A percentile compares a stretch with the other conserved stretches of the same genome.
phyloP scores from a whole-genome alignment of 2,797 vertebrate species.

The Rhinatrema bivittatum region DNA sequence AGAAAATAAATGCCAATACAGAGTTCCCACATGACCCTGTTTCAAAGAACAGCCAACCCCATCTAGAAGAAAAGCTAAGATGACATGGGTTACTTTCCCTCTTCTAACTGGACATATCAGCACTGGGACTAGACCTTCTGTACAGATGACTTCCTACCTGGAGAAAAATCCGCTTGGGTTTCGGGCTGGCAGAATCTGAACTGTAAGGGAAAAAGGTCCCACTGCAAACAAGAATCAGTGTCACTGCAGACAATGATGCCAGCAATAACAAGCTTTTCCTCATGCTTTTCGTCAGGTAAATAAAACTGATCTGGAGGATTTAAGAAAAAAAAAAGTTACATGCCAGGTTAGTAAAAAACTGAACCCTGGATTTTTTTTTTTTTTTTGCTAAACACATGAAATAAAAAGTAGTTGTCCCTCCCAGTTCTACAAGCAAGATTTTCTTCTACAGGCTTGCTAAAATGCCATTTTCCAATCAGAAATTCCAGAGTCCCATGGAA shows the following conservation, averaged over 20 bases:
- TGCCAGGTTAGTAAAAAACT: not conserved
- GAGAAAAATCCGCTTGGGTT: constrained; percentile 84
- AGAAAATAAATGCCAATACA: too few species aligned
- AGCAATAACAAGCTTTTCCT: constrained; percentile 69
- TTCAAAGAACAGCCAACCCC: too few species aligned
- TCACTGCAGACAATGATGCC: constrained; percentile 59
- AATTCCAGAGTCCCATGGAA: too few species aligned
- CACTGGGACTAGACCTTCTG: accelerated
- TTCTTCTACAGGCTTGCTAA: too few species aligned
- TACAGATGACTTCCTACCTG: constrained; percentile 66
- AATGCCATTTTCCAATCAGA: too few species aligned
- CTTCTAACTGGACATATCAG: too few species aligned
- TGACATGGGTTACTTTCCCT: not conserved
- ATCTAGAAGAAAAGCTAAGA: not conserved
- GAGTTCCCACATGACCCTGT: too few species aligned
- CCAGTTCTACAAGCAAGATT: too few species aligned
- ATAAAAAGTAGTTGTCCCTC: too few species aligned
- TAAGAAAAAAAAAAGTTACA: constrained; percentile 10
- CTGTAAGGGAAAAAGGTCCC: constrained; percentile 89
- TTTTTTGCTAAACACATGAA: too few species aligned
- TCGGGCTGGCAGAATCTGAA: constrained; percentile 63
- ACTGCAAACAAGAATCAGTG: constrained; percentile 74
- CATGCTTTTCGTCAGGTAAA: constrained; percentile 81
- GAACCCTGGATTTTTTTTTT: not conserved
- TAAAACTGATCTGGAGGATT: constrained; percentile 78